These are phyloP conservation scores for Australoheros facetus DNA, from an alignment of 2,797 vertebrate genomes.

Conservation along the genomic window DNA sequence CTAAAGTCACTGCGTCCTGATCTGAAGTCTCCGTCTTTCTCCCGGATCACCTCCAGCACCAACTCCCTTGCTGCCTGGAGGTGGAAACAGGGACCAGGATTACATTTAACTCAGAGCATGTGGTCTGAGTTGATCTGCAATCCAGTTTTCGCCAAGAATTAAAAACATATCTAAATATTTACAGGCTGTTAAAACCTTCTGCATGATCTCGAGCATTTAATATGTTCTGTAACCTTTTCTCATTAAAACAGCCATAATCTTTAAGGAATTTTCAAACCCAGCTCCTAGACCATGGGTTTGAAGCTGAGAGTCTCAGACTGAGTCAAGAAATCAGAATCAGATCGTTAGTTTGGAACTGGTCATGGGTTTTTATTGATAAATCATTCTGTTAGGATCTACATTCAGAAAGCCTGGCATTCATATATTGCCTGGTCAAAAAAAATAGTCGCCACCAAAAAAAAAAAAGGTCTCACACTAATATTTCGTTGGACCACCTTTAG, in stretches of 20 bases:
- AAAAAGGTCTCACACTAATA: no score
- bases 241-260: background rate
- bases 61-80: constrained; percentile 93
- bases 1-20: constrained; percentile 89
- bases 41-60: constrained; percentile 96
- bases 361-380: no score
- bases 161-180: background rate
- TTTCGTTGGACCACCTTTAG: no score
- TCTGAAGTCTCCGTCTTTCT: constrained; percentile 95
- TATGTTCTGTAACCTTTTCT: background rate
- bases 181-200: background rate
- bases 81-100: background rate
- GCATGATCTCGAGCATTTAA: background rate
- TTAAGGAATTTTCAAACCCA: background rate
- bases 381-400: no score
- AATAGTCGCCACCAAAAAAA: no score
- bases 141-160: background rate
- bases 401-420: no score
- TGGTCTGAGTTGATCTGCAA: background rate
- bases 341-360: no score
- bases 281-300: background rate
- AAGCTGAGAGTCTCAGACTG: background rate
- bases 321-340: background rate
- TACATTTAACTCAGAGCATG: background rate
- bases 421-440: no score